phyloP scores from a whole-genome alignment of 2,888 invertebrate genomes.

The Chymomyza caudatula region DNA sequence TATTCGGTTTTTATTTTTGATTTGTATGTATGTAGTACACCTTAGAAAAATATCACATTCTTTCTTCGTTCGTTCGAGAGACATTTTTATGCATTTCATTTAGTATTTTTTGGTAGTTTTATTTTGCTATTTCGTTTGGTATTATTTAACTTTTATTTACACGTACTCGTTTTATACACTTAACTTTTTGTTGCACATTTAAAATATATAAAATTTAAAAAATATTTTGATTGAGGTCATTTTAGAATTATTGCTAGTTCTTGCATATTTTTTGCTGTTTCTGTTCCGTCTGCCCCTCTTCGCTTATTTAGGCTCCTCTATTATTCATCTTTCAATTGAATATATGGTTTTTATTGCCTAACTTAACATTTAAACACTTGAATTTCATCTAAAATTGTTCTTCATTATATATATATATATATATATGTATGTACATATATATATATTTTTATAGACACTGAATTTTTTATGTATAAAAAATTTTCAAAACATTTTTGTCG shows the following conservation, averaged over 20 bases:
- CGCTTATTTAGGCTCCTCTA: constrained; percentile 21
- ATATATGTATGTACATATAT: constrained; percentile 20
- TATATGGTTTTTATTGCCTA: constrained; percentile 9
- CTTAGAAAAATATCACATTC: constrained; percentile 79
- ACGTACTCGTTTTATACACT: too few relatives aligned
- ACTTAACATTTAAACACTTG: constrained; percentile 45
- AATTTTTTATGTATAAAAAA: constrained; percentile 58
- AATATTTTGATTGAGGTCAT: constrained; percentile 78
- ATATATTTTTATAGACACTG: constrained; percentile 71
- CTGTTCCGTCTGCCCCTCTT: constrained; percentile 3
- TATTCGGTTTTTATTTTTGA: constrained; percentile 39
- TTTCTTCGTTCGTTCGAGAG: constrained; percentile 78
- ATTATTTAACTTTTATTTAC: constrained; percentile 35
- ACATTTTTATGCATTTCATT: constrained; percentile 61
- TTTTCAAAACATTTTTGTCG: constrained; percentile 40
- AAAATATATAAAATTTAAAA: constrained; percentile 71
- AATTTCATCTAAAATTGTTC: constrained; percentile 56
- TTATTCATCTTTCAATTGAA: constrained; percentile 17
- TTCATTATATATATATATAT: constrained; percentile 37
- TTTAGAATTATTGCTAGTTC: constrained; percentile 78
- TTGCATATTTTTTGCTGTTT: constrained; percentile 36
- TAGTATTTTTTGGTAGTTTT: constrained; percentile 29
- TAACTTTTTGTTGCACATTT: constrained; percentile 43
- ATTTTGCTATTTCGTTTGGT: constrained; percentile 31
- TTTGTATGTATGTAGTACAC: constrained; percentile 64